phyloP scores from a whole-genome alignment of 2,888 invertebrate species.

The Pristionchus maxplancki region DNA sequence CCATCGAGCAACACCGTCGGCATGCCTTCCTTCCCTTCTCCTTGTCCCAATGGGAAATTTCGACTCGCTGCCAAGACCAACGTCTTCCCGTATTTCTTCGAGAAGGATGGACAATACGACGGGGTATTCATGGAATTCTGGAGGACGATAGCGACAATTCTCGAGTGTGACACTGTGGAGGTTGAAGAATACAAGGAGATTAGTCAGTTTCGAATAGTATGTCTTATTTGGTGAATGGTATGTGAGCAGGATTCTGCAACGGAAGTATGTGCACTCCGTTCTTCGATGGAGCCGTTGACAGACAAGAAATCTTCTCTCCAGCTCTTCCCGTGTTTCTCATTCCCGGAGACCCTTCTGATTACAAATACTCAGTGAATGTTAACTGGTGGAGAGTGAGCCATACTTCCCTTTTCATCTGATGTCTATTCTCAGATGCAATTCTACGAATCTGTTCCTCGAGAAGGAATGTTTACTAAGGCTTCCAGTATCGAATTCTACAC shows the following conservation, averaged over 20 bases:
- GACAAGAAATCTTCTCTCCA: not conserved
- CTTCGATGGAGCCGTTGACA: not conserved
- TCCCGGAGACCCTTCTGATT: not conserved
- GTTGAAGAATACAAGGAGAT: not conserved
- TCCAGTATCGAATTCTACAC: not conserved
- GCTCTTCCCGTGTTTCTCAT: not conserved
- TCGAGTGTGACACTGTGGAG: not conserved
- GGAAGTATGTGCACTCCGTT: not conserved
- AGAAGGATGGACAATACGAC: not conserved
- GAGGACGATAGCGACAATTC: not conserved
- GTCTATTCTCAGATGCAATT: not conserved
- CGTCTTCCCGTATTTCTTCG: not conserved
- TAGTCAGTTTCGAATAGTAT: not conserved
- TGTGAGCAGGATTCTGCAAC: not conserved
- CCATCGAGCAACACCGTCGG: not conserved
- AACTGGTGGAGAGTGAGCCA: not conserved
- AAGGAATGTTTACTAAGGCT: not conserved
- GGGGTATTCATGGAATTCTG: not conserved
- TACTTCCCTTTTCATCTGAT: not conserved
- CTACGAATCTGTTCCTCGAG: not conserved
- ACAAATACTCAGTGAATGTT: not conserved
- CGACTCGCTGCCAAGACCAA: not conserved
- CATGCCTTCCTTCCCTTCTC: not conserved
- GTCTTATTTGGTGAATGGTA: no score
- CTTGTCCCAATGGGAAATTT: not conserved